Conservation (phyloP, 2,797 vertebrate species). For the Gobionotothen gibberifrons region DNA sequence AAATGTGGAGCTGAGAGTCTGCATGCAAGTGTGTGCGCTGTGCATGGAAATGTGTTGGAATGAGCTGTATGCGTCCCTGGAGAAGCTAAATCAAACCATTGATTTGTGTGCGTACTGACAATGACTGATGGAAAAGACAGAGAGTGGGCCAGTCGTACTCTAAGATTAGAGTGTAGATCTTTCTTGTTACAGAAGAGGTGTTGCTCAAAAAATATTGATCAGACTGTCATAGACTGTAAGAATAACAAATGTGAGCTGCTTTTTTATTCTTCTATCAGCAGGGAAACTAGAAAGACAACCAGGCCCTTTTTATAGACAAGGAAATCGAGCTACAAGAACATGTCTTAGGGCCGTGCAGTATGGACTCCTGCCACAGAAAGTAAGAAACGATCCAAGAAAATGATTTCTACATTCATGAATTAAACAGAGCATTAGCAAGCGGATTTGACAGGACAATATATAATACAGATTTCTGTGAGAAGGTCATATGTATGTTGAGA, state of each 20-base stretch:
- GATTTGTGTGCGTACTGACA: slow-evolving; percentile 46
- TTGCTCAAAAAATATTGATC: slow-evolving; percentile 52
- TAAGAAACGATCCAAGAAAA: slow-evolving; percentile 43
- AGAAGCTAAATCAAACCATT: slow-evolving; percentile 44
- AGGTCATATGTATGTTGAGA: slow-evolving; percentile 54
- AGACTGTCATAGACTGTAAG: slow-evolving; percentile 28
- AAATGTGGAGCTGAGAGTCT: slow-evolving; percentile 29
- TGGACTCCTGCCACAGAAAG: slow-evolving; percentile 28
- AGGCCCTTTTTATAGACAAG: slow-evolving; percentile 7
- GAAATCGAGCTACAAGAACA: background rate
- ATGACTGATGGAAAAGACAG: slow-evolving; percentile 44
- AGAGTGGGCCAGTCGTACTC: slow-evolving; percentile 17
- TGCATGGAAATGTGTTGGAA: slow-evolving; percentile 10
- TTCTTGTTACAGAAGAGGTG: slow-evolving; percentile 34
- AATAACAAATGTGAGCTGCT: slow-evolving; percentile 26
- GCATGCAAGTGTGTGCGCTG: background rate
- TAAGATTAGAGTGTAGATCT: slow-evolving; percentile 25
- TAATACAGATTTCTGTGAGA: slow-evolving; percentile 63
- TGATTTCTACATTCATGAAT: slow-evolving; percentile 66
- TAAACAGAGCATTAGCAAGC: slow-evolving; percentile 60
- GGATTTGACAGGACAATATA: slow-evolving; percentile 57
- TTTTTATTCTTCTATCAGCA: slow-evolving; percentile 4
- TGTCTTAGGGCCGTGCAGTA: background rate
- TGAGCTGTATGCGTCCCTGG: slow-evolving; percentile 10
- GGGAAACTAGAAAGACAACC: background rate